Evolutionary conservation across 2,888 invertebrate genomes (phyloP).

Genomic region (Choristoneura rosaceana): DNA sequence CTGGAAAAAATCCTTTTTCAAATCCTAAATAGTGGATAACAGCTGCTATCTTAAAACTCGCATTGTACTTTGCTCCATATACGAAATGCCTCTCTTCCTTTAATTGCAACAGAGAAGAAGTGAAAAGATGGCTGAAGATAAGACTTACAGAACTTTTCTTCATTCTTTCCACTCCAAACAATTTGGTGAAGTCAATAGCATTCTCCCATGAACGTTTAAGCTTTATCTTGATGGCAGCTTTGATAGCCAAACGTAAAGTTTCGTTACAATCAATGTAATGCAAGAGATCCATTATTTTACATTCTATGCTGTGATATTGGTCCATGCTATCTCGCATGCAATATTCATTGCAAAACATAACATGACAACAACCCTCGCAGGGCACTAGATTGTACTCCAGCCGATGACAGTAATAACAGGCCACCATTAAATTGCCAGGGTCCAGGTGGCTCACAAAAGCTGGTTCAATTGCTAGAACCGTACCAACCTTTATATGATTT

Average conservation of each 20-base stretch:
- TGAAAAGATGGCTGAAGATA: conserved; percentile 44
- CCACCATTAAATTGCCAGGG: conserved; percentile 6
- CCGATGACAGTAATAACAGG: conserved; percentile 53
- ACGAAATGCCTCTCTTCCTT: conserved; percentile 46
- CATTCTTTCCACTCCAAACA: conserved; percentile 44
- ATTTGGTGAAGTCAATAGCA: conserved; percentile 45
- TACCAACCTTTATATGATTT: conserved; percentile 51
- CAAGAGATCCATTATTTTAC: conserved; percentile 45
- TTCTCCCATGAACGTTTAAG: conserved; percentile 47
- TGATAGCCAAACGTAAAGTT: conserved; percentile 41
- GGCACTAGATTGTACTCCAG: conserved; percentile 50
- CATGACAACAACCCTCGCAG: conserved; percentile 50
- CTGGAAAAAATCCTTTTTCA: conserved; percentile 46
- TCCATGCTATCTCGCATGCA: conserved; percentile 46
- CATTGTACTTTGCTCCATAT: conserved; percentile 49
- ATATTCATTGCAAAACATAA: conserved; percentile 49
- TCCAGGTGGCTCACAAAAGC: conserved; percentile 47
- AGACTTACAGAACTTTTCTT: conserved; percentile 44
- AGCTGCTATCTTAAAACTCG: conserved; percentile 45
- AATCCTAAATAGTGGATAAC: conserved; percentile 45
- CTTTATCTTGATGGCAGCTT: conserved; percentile 49
- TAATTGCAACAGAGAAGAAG: conserved; percentile 46
- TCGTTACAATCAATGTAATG: conserved; percentile 21
- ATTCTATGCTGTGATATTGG: conserved; percentile 51
- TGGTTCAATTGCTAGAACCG: conserved; percentile 49